phyloP scores from a whole-genome alignment of 2,888 invertebrate species.

The Caprella mutica region DNA sequence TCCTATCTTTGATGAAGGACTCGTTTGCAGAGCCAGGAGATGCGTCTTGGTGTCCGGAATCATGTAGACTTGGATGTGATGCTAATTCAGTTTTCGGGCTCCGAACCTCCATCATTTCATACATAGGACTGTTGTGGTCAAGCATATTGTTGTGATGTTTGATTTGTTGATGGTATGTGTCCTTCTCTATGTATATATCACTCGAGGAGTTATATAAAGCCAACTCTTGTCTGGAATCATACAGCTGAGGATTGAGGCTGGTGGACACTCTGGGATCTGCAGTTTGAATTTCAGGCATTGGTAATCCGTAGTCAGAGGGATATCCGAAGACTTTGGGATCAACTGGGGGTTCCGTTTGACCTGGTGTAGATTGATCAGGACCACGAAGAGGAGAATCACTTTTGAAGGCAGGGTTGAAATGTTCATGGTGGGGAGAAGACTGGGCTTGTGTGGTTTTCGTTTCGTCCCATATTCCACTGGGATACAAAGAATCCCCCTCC shows the following conservation, averaged over 20 bases:
- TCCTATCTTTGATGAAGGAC: no score
- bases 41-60: conserved; percentile 7
- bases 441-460: conserved; percentile 8
- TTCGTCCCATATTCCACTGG: conserved; percentile 31
- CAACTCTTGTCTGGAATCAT: conserved; percentile 2
- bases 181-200: not conserved
- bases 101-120: conserved; percentile 4
- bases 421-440: no score
- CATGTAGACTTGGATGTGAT: conserved; percentile 7
- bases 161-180: not conserved
- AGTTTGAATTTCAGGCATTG: conserved; percentile 24
- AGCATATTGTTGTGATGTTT: not conserved
- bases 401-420: conserved; percentile 28
- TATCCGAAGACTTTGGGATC: conserved; percentile 31
- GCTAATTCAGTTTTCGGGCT: not conserved
- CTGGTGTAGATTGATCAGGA: conserved; percentile 24
- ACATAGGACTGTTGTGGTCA: not conserved
- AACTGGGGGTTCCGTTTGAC: conserved; percentile 11
- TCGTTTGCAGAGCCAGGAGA: not conserved
- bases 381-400: conserved; percentile 11
- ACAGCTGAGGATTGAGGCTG: conserved; percentile 4
- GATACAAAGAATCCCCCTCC: conserved; percentile 31
- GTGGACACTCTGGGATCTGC: not conserved
- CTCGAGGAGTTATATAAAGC: not conserved
- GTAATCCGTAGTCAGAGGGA: conserved; percentile 32